Evolutionary conservation across 2,797 vertebrate genomes (phyloP).

Genomic region (Odontamblyopus lacepedii): DNA sequence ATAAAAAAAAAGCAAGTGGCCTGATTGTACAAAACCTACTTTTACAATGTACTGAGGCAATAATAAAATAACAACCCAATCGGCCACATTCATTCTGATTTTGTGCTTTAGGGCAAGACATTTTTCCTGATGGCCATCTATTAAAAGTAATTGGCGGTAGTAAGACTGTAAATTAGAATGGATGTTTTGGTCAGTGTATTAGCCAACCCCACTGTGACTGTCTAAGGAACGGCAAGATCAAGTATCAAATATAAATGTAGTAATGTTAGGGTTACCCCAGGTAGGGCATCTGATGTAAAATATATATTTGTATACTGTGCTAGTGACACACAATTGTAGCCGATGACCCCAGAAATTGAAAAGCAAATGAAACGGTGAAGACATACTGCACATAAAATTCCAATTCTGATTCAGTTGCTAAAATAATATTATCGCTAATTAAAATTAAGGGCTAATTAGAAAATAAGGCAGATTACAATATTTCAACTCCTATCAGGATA

Average conservation of each 20-base stretch:
- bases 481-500: neutral
- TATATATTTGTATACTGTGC: neutral
- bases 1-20: too few relatives aligned
- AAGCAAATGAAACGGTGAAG: neutral
- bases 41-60: too few relatives aligned
- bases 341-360: neutral
- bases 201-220: neutral
- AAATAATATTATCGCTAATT: constrained; percentile 9
- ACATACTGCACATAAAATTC: neutral
- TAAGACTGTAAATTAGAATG: neutral
- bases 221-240: neutral
- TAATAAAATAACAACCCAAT: neutral
- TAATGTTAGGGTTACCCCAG: neutral
- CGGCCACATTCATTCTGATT: neutral
- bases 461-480: neutral
- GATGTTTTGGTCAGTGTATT: neutral
- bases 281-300: neutral
- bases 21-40: too few relatives aligned
- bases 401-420: neutral
- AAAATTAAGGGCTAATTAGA: constrained; percentile 8
- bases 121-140: neutral
- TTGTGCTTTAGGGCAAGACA: neutral
- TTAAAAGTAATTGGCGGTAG: too few relatives aligned
- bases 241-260: neutral
- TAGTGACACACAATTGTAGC: neutral